phyloP scores from a whole-genome alignment of 2,797 vertebrate genomes.

The Benthosema pterotum region DNA sequence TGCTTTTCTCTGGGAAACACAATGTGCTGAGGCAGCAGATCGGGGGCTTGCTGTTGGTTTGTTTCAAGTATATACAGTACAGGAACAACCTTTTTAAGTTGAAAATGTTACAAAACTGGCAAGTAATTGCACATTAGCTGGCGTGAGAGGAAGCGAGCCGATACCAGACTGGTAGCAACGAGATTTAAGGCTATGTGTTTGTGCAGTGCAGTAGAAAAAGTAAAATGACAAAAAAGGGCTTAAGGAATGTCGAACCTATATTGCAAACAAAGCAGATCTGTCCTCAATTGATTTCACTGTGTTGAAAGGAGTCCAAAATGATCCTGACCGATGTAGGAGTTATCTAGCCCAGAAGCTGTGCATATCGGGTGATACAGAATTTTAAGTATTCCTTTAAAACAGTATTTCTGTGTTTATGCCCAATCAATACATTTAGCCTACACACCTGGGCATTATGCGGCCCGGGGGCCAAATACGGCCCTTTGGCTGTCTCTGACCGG shows the following conservation, averaged over 20 bases:
- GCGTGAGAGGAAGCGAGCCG: too few relatives aligned
- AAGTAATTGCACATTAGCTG: too few relatives aligned
- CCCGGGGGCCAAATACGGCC: too few relatives aligned
- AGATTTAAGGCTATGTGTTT: background rate
- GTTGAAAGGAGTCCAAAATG: constrained; percentile 8
- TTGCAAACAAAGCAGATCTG: background rate
- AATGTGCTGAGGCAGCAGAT: constrained; percentile 18
- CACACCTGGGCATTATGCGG: too few relatives aligned
- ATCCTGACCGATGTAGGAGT: constrained; percentile 28
- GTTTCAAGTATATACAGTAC: constrained; percentile 38
- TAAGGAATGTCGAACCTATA: too few relatives aligned
- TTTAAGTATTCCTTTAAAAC: constrained; percentile 25
- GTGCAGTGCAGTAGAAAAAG: background rate
- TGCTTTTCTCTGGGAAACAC: constrained; percentile 35
- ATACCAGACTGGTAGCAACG: too few relatives aligned
- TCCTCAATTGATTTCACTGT: background rate
- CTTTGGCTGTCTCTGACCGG: too few relatives aligned
- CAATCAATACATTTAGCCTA: constrained; percentile 47
- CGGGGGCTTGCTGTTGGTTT: background rate
- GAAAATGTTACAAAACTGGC: constrained; percentile 20
- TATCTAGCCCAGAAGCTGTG: background rate
- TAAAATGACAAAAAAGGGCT: background rate
- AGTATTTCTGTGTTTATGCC: constrained; percentile 47
- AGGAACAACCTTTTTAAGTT: constrained; percentile 7
- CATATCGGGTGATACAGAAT: constrained; percentile 36